These are phyloP conservation scores for Loxodonta africana DNA, from an alignment of 2,113 vertebrate species.

Conservation along the genomic window DNA sequence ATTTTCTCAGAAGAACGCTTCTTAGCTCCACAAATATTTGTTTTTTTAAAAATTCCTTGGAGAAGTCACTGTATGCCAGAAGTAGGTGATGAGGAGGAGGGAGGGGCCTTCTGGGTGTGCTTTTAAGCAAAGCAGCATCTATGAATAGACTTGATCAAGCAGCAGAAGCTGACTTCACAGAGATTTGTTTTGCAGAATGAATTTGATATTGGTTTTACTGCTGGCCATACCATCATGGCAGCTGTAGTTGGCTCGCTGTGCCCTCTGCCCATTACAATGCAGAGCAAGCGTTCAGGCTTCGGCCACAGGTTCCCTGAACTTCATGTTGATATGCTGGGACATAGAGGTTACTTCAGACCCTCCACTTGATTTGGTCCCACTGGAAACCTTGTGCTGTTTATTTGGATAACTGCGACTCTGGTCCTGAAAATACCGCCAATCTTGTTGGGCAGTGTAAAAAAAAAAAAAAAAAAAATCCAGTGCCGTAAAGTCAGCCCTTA, in stretches of 20 bases:
- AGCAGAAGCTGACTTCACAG: neutral
- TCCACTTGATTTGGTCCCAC: neutral
- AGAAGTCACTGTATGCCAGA: constrained; percentile 4
- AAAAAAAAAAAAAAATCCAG: neutral
- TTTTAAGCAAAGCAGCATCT: neutral
- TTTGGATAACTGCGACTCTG: neutral
- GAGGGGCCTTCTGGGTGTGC: neutral
- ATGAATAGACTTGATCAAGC: neutral
- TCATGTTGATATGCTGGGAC: rapidly evolving
- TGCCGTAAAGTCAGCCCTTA: neutral
- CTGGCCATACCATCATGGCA: rapidly evolving
- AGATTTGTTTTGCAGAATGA: neutral
- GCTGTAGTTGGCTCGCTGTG: too few species aligned
- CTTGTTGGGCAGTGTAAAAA: neutral
- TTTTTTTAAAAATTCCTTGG: constrained; percentile 1
- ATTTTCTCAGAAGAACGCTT: constrained; percentile 51
- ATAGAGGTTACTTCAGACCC: neutral
- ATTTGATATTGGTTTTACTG: neutral
- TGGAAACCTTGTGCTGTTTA: neutral
- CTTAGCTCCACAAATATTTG: constrained; percentile 44
- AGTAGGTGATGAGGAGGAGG: neutral
- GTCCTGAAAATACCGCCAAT: neutral
- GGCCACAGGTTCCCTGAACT: neutral
- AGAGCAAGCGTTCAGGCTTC: neutral
- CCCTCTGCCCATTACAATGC: neutral